A percentile compares a stretch with the other conserved stretches of the same genome.
These are phyloP conservation scores for Meiosimyza decipiens DNA, from an alignment of 2,888 invertebrate species.

Conservation along the genomic window DNA sequence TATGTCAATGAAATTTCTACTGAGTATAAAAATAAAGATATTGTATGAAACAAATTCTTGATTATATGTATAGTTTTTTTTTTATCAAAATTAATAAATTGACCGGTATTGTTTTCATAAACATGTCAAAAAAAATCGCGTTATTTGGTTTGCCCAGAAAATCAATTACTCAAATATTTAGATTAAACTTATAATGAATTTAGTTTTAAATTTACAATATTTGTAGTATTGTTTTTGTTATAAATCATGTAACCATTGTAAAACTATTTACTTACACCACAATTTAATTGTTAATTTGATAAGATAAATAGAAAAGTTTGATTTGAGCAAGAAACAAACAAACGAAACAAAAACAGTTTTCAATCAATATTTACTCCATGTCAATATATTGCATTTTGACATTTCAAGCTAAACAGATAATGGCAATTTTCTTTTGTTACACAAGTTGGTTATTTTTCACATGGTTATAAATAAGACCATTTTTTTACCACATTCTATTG, in stretches of 20 bases:
- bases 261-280: background rate
- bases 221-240: background rate
- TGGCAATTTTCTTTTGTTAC: background rate
- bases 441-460: background rate
- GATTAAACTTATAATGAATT: no score
- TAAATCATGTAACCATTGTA: background rate
- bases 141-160: no score
- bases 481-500: background rate
- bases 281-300: constrained; percentile 7
- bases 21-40: no score
- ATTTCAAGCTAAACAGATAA: background rate
- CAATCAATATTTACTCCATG: background rate
- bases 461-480: background rate
- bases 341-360: background rate
- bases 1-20: no score
- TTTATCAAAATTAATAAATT: no score
- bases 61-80: no score
- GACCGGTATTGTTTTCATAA: no score
- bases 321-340: background rate
- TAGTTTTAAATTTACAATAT: no score
- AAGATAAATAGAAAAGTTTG: background rate
- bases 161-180: no score
- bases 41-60: no score
- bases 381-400: constrained; percentile 1
- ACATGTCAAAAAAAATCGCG: no score